Base-by-base conservation (phyloP, 2,888 invertebrate species). In the Drosophila silvestris region DNA sequence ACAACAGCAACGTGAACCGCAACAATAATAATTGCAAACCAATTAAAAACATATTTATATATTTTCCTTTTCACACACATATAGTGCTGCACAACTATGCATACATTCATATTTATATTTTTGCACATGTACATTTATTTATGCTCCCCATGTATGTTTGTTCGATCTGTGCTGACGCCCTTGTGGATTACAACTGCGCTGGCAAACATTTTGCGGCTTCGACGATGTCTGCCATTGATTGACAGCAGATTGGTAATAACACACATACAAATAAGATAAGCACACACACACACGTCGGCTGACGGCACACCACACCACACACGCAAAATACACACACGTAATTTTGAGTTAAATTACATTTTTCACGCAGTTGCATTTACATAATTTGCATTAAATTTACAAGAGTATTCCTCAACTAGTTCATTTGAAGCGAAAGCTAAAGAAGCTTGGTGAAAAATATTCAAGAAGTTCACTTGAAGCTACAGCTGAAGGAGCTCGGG, bases 11-110 rank as follows among this genome's bases (percentile, higher is more conserved):
- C 9, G 32, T 32, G 14, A 63, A 78, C 86, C 86, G 58, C 88
- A 85, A 83, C 81, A 77, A 85, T 87, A 83, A 85, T 83, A 87
- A 87, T 87, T 85, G 71, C 80, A 88, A 83, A 80, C 70, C 88
- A 88, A 88, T 85, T 85, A 88, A 85, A 81, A 77, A 77, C 74
- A 76, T 85, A 85, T 82, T 80, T 88, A 80, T 72, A 79, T 77
- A 66, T 60, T 54, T 39, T 56, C 19, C 30, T 0, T 16, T 9
- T 57, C 68, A 35, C 12, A 35, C 7, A 32, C 26, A 59, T 16
- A 37, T 14, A 41, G n/a, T 14, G 39, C 53, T 44, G 51, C 7
- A 44, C 58, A 53, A 35, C 39, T 26, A 58, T 37, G 19, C 37
- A 28, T 4, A 16, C 32, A 63, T 57, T 44, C 26, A 60, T 26